These are phyloP conservation scores for Sturmia bella DNA, from an alignment of 2,888 invertebrate genomes.

Conservation along the genomic window DNA sequence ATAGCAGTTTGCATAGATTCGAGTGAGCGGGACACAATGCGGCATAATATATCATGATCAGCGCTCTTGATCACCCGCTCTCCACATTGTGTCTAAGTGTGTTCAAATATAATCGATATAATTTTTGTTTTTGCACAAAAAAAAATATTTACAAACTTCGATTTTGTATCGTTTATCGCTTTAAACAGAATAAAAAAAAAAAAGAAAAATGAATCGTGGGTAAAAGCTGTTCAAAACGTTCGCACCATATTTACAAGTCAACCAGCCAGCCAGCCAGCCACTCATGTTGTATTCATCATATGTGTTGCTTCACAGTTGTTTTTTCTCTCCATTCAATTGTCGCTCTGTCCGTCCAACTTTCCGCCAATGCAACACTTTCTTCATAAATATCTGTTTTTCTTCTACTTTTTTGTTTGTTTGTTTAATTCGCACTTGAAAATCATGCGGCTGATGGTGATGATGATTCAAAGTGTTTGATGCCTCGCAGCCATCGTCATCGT, in stretches of 20 bases:
- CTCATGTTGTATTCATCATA: slow-evolving; percentile 5
- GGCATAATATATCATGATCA: slow-evolving; percentile 53
- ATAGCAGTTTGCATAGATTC: too few species aligned
- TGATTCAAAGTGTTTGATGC: slow-evolving; percentile 53
- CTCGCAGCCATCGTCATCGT: slow-evolving; percentile 58
- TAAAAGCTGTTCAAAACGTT: slow-evolving; percentile 67
- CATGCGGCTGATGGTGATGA: slow-evolving; percentile 27
- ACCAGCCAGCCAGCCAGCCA: neutral
- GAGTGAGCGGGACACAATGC: too few species aligned
- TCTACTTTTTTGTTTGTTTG: neutral
- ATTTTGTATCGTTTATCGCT: slow-evolving; percentile 49
- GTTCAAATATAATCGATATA: slow-evolving; percentile 30
- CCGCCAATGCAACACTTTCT: slow-evolving; percentile 56
- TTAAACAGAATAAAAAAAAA: neutral
- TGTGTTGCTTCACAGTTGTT: slow-evolving; percentile 26
- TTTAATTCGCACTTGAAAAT: slow-evolving; percentile 25
- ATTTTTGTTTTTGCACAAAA: slow-evolving; percentile 19
- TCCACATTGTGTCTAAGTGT: slow-evolving; percentile 14
- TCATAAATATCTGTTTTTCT: slow-evolving; percentile 21
- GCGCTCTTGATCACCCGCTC: slow-evolving; percentile 47
- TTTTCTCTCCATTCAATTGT: slow-evolving; percentile 39
- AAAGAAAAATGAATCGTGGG: slow-evolving; percentile 57
- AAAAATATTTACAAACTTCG: slow-evolving; percentile 43
- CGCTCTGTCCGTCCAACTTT: slow-evolving; percentile 27
- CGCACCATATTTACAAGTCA: slow-evolving; percentile 56